Evolutionary conservation across 2,797 vertebrate species (phyloP).

Genomic region (Ptychobarbus kaznakovi): DNA sequence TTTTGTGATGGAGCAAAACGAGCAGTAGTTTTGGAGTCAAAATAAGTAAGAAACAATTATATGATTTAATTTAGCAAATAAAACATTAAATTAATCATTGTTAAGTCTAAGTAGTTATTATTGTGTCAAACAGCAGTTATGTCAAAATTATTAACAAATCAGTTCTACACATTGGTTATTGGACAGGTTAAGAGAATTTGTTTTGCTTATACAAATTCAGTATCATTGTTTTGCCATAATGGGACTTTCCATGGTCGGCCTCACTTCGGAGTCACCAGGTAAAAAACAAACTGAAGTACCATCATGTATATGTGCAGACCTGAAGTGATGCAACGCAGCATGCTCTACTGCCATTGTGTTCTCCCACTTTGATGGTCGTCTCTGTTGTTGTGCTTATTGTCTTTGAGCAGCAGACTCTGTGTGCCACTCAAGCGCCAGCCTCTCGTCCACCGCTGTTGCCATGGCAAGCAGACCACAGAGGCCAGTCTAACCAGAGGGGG

Average conservation of each 20-base stretch:
- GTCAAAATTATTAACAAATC: background rate
- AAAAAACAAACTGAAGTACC: background rate
- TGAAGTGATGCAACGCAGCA: conserved; percentile 24
- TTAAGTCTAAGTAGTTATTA: background rate
- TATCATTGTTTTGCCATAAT: background rate
- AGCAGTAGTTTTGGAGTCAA: background rate
- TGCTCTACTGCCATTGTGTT: conserved; percentile 31
- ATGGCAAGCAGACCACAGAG: conserved; percentile 60
- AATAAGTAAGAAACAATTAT: background rate
- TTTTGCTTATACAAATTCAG: background rate
- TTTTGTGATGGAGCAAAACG: background rate
- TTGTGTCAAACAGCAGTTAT: background rate
- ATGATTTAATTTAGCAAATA: background rate
- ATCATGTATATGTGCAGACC: conserved; percentile 1
- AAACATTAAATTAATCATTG: background rate
- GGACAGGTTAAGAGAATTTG: background rate
- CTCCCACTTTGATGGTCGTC: conserved; percentile 23
- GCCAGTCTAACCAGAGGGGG: conserved; percentile 53
- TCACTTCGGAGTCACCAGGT: background rate
- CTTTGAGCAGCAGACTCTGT: conserved; percentile 32
- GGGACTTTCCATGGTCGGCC: background rate
- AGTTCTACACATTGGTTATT: background rate
- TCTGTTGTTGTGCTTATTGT: conserved; percentile 24
- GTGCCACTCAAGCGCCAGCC: conserved; percentile 51
- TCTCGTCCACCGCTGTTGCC: conserved; percentile 60